A percentile compares a stretch with the other conserved stretches of the same genome.
These are phyloP conservation scores for Anticlea derivata DNA, from an alignment of 2,888 invertebrate species.

Conservation along the genomic window DNA sequence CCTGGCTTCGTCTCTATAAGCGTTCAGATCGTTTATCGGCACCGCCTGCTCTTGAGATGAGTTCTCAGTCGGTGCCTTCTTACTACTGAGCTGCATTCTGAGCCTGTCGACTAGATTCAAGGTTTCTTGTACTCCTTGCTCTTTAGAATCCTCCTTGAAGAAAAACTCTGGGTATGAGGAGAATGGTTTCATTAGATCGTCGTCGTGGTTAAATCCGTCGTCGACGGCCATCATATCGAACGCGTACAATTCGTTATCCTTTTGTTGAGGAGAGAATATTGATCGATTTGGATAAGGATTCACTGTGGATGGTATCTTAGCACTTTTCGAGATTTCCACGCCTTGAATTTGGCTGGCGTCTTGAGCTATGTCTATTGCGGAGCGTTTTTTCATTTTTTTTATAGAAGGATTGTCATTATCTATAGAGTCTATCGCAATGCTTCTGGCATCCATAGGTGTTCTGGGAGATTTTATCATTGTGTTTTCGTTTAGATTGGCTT, in stretches of 20 bases:
- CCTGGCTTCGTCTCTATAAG: conserved; percentile 46
- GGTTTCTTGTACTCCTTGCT: conserved; percentile 91
- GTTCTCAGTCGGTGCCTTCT: conserved; percentile 84
- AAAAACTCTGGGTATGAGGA: conserved; percentile 86
- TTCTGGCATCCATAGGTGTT: conserved; percentile 78
- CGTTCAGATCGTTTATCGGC: conserved; percentile 49
- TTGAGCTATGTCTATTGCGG: conserved; percentile 65
- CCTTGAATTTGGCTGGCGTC: conserved; percentile 74
- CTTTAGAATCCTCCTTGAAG: conserved; percentile 91
- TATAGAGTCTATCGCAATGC: conserved; percentile 61
- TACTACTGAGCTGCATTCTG: conserved; percentile 87
- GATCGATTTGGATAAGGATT: conserved; percentile 83
- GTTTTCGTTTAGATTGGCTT: conserved; percentile 77
- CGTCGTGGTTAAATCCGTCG: conserved; percentile 87
- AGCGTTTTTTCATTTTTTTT: conserved; percentile 60
- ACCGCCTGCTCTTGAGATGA: conserved; percentile 65
- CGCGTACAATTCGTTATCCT: conserved; percentile 86
- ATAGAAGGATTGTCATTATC: conserved; percentile 61
- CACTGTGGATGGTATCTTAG: conserved; percentile 72
- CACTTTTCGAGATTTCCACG: conserved; percentile 76
- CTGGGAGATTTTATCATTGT: conserved; percentile 80
- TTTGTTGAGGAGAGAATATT: conserved; percentile 89
- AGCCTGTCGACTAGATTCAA: conserved; percentile 93
- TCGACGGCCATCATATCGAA: conserved; percentile 86
- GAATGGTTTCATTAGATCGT: conserved; percentile 87